A percentile compares a stretch with the other conserved stretches of the same genome.
Conservation (phyloP, 2,888 invertebrate species). For the Zonitis immaculata region DNA sequence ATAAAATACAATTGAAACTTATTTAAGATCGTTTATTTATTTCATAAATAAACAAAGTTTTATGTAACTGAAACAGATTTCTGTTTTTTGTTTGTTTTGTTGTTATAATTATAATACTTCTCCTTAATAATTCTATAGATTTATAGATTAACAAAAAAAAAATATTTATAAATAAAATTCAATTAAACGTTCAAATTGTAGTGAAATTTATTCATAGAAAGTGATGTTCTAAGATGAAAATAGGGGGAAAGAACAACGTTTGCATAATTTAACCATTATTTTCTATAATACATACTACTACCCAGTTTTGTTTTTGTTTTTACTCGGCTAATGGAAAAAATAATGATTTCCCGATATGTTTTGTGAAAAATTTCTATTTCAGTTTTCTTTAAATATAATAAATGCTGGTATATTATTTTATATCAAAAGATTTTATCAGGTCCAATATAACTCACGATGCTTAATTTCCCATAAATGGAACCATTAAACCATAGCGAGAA, state of each 20-base stretch:
- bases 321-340: too few species aligned
- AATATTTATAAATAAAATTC: too few species aligned
- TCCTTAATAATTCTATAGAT: neutral
- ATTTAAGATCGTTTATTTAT: constrained; percentile 16
- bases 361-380: neutral
- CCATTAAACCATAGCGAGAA: constrained; percentile 27
- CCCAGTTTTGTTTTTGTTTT: too few species aligned
- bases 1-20: constrained; percentile 21
- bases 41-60: constrained; percentile 20
- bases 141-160: too few species aligned
- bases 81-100: too few species aligned
- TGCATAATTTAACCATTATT: neutral
- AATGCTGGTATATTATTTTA: constrained; percentile 28
- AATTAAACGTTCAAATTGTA: neutral
- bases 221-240: neutral
- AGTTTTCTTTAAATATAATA: constrained; percentile 26
- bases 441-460: constrained; percentile 32
- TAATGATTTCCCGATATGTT: neutral
- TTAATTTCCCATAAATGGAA: constrained; percentile 33
- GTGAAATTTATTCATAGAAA: neutral
- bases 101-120: too few species aligned
- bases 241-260: neutral
- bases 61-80: constrained; percentile 15
- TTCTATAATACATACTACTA: neutral
- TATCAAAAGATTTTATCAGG: constrained; percentile 30